Evolutionary conservation across 2,797 vertebrate genomes (phyloP), one percentile per base, ranked within the genome.

Genomic region (Siniperca scherzeri): DNA sequence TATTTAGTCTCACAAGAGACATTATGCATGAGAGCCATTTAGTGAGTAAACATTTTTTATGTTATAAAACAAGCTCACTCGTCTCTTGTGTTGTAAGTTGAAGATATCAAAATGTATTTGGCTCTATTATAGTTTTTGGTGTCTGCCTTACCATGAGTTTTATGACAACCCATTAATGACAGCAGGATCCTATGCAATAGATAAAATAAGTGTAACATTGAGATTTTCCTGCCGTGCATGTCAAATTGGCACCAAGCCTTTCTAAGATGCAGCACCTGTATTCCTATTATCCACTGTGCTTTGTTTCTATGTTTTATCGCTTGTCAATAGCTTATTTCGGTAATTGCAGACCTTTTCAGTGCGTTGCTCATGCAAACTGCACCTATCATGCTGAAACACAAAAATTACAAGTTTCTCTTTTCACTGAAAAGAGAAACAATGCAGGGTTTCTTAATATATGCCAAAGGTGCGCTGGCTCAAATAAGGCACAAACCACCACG

Each of bases 1-100:
- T 16, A 19, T 70, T 74, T 62, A 56, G 19, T 77, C 36, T 80
- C 36, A 64, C 59, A 52, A 78, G 7, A 66, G 40, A 60, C 17
- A 66, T 40, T 11, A 11, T 60, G 33, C 36, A 55, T 60, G 17
- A 60, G 14, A 50, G 30, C n/a, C 46, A 55, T 73, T 57, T 30
- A 56, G 46, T 27, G 22, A 55, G 27, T 22, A 52, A n/a, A 27
- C 19, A 50, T 22, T 22, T 52, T 52, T 2, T 4, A 52, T 10
- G 25, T 33, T 19, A 52, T 68, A 36, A 16, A 36, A 36, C 6
- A 62, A 19, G 7, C 36, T 61, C 5, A 19, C 10, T 55, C 2
- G 9, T 16, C 38, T 70, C 13, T 5, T 2, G n/a, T 19, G 25
- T n/a, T 70, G 6, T 16, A 2, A 36, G 14, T 38, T 25, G 1